Evolutionary conservation across 2,888 invertebrate genomes (phyloP), one percentile per base, ranked within the genome.

Genomic region (Cryptocheilus praepositus): DNA sequence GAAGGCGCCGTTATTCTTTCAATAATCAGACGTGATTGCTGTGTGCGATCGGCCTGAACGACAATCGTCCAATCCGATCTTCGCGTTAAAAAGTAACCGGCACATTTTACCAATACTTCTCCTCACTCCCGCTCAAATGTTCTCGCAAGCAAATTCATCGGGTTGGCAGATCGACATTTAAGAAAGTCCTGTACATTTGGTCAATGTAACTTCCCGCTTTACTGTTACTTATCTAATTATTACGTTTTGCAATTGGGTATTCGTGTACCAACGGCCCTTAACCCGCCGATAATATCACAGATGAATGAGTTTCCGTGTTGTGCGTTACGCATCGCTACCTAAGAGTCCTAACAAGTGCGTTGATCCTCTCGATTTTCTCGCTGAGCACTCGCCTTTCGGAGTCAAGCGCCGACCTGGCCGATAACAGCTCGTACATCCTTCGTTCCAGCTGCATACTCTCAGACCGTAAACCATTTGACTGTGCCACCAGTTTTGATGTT

Each of bases 251-350:
- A 74, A 65, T 36, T 73, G 71, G 68, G 68, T 76, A 71, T 74
- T 49, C 76, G 74, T 64, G 64, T 64, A 74, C 82, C 81, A 83
- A 85, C 83, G 85, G 83, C 85, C 81, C 84, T 86, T 85, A 86
- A 87, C 85, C 84, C 86, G 85, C 84, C 79, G 85, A 84, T 86
- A 87, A 87, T 87, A 87, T 87, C 87, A 87, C 87, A 87, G 87
- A 87, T 83, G 86, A 85, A 86, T 85, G 85, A 85, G 86, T 87
- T 86, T 86, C 86, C 86, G 85, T 87, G 86, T 86, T 85, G 86
- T 83, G 84, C 83, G 81, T 86, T 77, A 79, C 81, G 79, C 80
- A 83, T 85, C 83, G 86, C 85, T 87, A 87, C 83, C 87, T 88
- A 81, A 86, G 80, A 74, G 82, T 82, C 69, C 83, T 85, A 69